Conservation (phyloP, 2,888 invertebrate genomes). For the Cantharis flavilabris region DNA sequence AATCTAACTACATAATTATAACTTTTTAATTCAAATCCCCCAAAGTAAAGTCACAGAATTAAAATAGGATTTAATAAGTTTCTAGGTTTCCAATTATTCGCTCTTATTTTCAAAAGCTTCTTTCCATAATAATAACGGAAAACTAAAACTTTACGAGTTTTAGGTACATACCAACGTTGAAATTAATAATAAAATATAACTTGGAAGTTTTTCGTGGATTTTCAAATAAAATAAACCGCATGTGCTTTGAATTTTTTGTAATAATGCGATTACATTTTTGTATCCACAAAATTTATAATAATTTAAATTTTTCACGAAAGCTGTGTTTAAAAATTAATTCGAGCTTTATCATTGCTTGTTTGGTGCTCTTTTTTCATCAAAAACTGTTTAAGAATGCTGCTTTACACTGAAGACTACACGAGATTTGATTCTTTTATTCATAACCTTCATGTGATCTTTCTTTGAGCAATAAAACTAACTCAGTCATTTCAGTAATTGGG, state of each 20-base stretch:
- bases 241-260: neutral
- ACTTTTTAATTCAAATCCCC: neutral
- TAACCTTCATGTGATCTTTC: conserved; percentile 35
- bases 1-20: neutral
- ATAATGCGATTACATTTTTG: neutral
- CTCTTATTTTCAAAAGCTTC: neutral
- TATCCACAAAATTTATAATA: neutral
- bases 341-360: neutral
- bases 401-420: conserved; percentile 7
- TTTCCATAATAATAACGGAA: neutral
- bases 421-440: conserved; percentile 32
- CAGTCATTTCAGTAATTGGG: conserved; percentile 38
- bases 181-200: neutral
- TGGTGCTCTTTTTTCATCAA: conserved; percentile 2
- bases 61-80: neutral
- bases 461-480: conserved; percentile 36
- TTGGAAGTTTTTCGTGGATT: neutral
- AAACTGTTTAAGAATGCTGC: conserved; percentile 2
- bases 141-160: neutral
- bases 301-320: neutral
- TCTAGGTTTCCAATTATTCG: neutral
- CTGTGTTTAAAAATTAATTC: neutral
- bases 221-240: neutral
- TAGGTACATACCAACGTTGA: neutral
- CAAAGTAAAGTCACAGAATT: neutral